These are phyloP conservation scores for Diplodus puntazzo DNA, from an alignment of 2,797 vertebrate genomes.

Conservation along the genomic window DNA sequence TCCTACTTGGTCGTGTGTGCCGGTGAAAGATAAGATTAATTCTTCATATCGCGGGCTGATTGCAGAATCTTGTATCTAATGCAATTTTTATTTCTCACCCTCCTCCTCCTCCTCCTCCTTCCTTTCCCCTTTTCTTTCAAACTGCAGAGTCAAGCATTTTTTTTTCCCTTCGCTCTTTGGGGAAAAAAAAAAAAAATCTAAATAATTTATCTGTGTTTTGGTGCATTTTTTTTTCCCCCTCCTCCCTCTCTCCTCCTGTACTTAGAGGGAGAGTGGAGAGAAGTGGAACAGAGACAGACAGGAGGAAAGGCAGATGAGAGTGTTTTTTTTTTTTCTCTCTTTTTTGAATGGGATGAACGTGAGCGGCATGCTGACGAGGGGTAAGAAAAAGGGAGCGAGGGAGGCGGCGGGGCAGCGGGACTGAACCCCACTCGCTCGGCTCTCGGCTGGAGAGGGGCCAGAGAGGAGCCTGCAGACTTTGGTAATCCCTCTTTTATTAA, in stretches of 20 bases:
- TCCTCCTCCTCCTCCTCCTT: not conserved
- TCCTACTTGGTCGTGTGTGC: conserved; percentile 61
- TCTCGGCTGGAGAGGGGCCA: conserved; percentile 69
- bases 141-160: conserved; percentile 84
- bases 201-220: conserved; percentile 87
- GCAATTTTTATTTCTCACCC: conserved; percentile 79
- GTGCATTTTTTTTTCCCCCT: conserved; percentile 65
- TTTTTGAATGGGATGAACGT: conserved; percentile 70
- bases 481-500: conserved; percentile 85
- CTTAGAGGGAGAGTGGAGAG: conserved; percentile 60
- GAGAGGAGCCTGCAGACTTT: conserved; percentile 76
- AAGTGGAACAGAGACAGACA: conserved; percentile 59
- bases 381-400: conserved; percentile 42
- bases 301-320: conserved; percentile 61
- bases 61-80: conserved; percentile 84
- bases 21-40: conserved; percentile 80
- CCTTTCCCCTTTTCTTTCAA: conserved; percentile 66
- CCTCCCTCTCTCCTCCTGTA: conserved; percentile 47
- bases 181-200: conserved; percentile 67
- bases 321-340: conserved; percentile 18
- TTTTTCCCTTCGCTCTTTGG: conserved; percentile 52
- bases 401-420: conserved; percentile 34
- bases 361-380: conserved; percentile 61
- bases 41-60: conserved; percentile 81
- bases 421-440: conserved; percentile 48